A percentile compares a stretch with the other conserved stretches of the same genome.
Evolutionary conservation across 2,888 invertebrate genomes (phyloP).

Genomic region (Ornithoptera priamus): DNA sequence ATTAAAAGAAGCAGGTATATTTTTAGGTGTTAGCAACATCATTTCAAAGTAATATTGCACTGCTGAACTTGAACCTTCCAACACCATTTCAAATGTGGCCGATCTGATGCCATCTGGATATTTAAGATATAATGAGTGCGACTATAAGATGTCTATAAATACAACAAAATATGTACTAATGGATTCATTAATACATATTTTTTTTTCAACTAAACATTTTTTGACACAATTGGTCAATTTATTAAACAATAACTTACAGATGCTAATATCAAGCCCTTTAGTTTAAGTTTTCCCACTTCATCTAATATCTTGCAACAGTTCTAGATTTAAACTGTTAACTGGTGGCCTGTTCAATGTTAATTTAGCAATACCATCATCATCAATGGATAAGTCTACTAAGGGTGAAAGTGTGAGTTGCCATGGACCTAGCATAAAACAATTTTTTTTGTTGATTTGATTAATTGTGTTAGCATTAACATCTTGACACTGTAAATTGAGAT

Average conservation of each 20-base stretch:
- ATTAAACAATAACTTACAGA: slow-evolving; percentile 80
- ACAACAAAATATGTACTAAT: no score
- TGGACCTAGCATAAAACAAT: slow-evolving; percentile 46
- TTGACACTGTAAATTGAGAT: slow-evolving; percentile 39
- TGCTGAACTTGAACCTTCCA: no score
- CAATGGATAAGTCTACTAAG: slow-evolving; percentile 80
- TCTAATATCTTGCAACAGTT: slow-evolving; percentile 85
- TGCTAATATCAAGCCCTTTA: slow-evolving; percentile 88
- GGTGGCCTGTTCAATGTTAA: slow-evolving; percentile 88
- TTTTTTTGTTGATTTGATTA: slow-evolving; percentile 46
- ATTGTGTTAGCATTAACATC: slow-evolving; percentile 62
- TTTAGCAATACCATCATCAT: slow-evolving; percentile 85
- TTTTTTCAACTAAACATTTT: no score
- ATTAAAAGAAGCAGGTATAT: no score
- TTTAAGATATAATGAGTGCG: neutral
- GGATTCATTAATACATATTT: no score
- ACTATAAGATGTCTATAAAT: no score
- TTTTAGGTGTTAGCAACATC: no score
- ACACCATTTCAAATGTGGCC: no score
- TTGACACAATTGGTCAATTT: no score
- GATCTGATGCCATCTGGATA: neutral
- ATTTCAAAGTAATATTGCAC: no score
- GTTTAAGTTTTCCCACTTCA: slow-evolving; percentile 83
- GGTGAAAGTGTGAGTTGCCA: slow-evolving; percentile 67
- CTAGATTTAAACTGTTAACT: slow-evolving; percentile 90